phyloP scores from a whole-genome alignment of 2,797 vertebrate genomes.

The Microtus agrestis region DNA sequence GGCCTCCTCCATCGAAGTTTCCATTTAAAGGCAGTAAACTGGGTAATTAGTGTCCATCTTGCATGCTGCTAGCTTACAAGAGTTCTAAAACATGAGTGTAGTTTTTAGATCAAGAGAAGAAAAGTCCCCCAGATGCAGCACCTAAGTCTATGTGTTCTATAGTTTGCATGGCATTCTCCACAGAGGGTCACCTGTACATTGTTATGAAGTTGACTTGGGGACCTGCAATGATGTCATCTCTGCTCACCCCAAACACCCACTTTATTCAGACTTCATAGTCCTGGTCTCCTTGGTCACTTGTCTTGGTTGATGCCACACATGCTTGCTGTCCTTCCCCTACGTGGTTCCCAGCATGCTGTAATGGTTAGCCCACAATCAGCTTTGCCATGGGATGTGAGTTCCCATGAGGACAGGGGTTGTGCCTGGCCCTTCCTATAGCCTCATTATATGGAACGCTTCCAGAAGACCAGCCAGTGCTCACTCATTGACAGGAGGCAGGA shows the following conservation, averaged over 20 bases:
- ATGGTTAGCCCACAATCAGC: too few species aligned
- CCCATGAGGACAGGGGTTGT: not conserved
- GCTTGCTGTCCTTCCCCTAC: not conserved
- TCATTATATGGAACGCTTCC: rapidly evolving
- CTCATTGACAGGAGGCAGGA: not conserved
- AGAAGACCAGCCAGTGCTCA: not conserved
- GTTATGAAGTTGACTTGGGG: not conserved
- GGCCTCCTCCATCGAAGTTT: not conserved
- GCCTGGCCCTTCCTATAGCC: not conserved
- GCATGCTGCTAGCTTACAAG: not conserved
- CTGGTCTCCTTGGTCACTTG: not conserved
- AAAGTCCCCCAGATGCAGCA: not conserved
- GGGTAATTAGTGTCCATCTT: not conserved
- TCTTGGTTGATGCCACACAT: rapidly evolving
- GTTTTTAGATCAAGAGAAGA: not conserved
- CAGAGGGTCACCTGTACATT: not conserved
- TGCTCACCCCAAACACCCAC: not conserved
- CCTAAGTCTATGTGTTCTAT: not conserved
- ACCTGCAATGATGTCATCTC: not conserved
- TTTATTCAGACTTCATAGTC: rapidly evolving
- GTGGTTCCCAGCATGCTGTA: rapidly evolving
- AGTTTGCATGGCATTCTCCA: not conserved
- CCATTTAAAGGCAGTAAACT: not conserved
- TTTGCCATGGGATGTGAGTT: not conserved
- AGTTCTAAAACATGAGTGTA: not conserved